Percentiles rank a stretch among this genome's conserved stretches.
Evolutionary conservation across 2,888 invertebrate genomes (phyloP).

Genomic region (Tortricodes alternella): DNA sequence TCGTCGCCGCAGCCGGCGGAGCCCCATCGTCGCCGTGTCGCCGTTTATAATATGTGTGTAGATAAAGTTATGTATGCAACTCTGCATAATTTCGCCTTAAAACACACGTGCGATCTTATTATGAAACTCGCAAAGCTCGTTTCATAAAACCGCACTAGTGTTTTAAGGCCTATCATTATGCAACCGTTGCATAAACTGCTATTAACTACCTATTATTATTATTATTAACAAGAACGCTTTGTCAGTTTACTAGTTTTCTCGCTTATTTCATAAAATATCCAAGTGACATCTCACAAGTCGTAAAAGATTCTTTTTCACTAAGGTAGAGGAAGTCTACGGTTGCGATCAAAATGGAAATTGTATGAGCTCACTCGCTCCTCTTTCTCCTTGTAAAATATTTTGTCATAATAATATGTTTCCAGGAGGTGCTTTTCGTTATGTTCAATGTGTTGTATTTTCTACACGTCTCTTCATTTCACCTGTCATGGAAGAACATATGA

Average conservation of each 20-base stretch:
- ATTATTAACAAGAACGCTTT: no score
- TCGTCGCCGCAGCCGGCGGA: no score
- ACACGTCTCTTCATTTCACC: constrained; percentile 29
- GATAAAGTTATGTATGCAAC: no score
- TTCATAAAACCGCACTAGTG: no score
- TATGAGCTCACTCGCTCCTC: constrained; percentile 32
- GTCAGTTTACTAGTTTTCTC: background rate
- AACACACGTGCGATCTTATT: no score
- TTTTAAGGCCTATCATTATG: no score
- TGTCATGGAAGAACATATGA: constrained; percentile 29
- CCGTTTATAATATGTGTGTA: no score
- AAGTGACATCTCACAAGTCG: constrained; percentile 11
- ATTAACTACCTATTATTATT: no score
- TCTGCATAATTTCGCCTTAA: no score
- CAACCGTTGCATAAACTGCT: no score
- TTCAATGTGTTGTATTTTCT: constrained; percentile 29
- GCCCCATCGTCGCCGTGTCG: no score
- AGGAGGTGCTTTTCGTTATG: constrained; percentile 25
- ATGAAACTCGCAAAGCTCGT: no score
- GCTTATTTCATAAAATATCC: constrained; percentile 1
- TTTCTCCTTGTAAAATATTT: constrained; percentile 31
- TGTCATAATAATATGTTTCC: constrained; percentile 26
- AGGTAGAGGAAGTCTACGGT: constrained; percentile 14
- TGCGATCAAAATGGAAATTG: constrained; percentile 40
- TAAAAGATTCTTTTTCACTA: constrained; percentile 18